Evolutionary conservation across 92 coral and sea anemone species (phyloP).

Genomic region (Palythoa heliodiscus): DNA sequence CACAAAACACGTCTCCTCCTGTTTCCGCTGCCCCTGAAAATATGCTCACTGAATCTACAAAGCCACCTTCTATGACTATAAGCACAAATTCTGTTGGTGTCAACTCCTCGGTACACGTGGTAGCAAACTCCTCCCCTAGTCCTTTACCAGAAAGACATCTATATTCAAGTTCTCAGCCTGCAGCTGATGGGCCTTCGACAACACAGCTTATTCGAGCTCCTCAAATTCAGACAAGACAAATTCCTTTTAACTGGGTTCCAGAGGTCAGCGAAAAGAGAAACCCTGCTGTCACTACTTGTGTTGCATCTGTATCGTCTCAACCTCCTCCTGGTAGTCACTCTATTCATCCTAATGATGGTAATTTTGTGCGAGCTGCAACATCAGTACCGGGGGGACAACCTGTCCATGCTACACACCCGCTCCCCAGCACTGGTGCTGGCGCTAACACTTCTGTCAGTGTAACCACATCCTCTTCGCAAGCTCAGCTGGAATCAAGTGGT

Average conservation of each 20-base stretch:
- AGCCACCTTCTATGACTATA: not conserved
- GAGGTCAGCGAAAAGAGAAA: not conserved
- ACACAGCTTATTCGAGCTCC: not conserved
- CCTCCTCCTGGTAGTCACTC: not conserved
- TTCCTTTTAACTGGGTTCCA: not conserved
- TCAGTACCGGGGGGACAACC: not conserved
- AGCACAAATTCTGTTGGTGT: not conserved
- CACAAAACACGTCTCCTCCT: not conserved
- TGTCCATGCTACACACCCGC: not conserved
- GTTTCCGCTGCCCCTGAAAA: not conserved
- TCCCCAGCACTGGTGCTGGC: not conserved
- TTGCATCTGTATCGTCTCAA: not conserved
- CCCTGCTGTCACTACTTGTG: not conserved
- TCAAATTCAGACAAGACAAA: conserved; percentile 15
- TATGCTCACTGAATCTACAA: not conserved
- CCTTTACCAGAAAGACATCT: not conserved
- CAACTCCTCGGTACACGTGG: not conserved
- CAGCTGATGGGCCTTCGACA: not conserved
- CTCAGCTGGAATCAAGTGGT: not conserved
- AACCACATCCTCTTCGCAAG: not conserved
- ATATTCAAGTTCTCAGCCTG: conserved; percentile 5
- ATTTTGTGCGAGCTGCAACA: not conserved
- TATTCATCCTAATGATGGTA: not conserved
- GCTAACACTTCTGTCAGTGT: not conserved
- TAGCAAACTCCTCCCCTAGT: not conserved